Base-by-base conservation (phyloP, 2,797 vertebrate species). In the Eurystomus glaucurus region DNA sequence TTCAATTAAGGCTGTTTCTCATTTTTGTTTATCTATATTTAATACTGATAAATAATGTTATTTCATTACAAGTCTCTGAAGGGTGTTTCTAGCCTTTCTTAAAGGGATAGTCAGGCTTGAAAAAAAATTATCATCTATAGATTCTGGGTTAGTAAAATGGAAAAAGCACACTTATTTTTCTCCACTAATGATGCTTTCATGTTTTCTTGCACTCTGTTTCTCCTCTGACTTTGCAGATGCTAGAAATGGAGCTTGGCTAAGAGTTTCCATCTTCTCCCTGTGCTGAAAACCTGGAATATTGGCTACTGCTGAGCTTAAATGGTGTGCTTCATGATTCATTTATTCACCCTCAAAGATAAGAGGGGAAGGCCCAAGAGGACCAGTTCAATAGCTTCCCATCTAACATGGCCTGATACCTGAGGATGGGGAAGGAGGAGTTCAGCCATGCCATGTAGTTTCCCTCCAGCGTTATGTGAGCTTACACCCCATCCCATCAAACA, bases 11-110 rank as follows among this genome's bases (percentile, higher is more conserved):
- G 90, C 96, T 97, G 97, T 95, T 97, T 98, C 97, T 97, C 93
- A 94, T 98, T 97, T 98, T 97, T 93, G 89, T 98, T 97, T 93
- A 96, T 97, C 94, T 97, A 98, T 97, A 96, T 98, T 98, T 98
- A 98, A 98, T 98, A 98, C 96, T 93, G 97, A 98, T 97, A 97
- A 98, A 96, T 96, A 97, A 96, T 97, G 97, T 90, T 96, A 97
- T 97, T 98, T 96, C 97, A 97, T 97, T 97, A 97, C 72, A 80
- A 91, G 92, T 48, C 96, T 96, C 96, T 62, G 89, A 97, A 20
- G 85, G 74, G 72, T 82, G 75, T 93, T 95, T 96, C 69, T 74
- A 68, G 81, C 41, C 72, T 82, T 96, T 97, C 84, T 95, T 94
- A 97, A 96, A 96, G 96, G 68, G 50, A 75, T 61, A 95, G 88